Percentiles rank a stretch among this genome's conserved stretches.
These are phyloP conservation scores for Petrocephalus sullivani DNA, from an alignment of 2,797 vertebrate species.

Conservation along the genomic window DNA sequence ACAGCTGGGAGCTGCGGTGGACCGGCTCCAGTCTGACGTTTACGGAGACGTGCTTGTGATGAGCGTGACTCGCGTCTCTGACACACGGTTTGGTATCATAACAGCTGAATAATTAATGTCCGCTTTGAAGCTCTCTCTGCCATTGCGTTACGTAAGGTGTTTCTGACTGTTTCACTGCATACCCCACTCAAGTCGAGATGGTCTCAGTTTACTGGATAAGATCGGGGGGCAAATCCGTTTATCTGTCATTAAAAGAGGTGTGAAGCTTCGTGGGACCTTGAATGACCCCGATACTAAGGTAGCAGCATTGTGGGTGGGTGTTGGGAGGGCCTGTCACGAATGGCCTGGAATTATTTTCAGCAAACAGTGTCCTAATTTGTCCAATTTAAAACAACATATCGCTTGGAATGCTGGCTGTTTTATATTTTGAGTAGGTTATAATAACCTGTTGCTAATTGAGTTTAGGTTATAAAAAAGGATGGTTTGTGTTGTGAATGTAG, in stretches of 20 bases:
- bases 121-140: slow-evolving; percentile 37
- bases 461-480: neutral
- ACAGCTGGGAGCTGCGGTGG: slow-evolving; percentile 23
- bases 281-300: neutral
- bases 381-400: slow-evolving; percentile 1
- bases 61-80: slow-evolving; percentile 33
- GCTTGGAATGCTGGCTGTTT: neutral
- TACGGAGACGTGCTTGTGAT: slow-evolving; percentile 32
- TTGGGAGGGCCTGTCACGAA: neutral
- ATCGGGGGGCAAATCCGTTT: neutral
- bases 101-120: slow-evolving; percentile 51
- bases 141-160: neutral
- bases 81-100: slow-evolving; percentile 39
- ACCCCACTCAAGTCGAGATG: neutral
- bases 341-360: neutral
- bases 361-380: neutral
- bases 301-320: neutral
- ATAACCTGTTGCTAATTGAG: neutral
- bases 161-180: neutral
- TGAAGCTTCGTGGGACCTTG: neutral
- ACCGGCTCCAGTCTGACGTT: slow-evolving; percentile 33
- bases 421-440: neutral
- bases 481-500: neutral
- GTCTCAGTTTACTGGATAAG: neutral
- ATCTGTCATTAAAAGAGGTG: neutral